Conservation (phyloP, 1,140 invertebrate species). For the Panagrolaimus sp. region DNA sequence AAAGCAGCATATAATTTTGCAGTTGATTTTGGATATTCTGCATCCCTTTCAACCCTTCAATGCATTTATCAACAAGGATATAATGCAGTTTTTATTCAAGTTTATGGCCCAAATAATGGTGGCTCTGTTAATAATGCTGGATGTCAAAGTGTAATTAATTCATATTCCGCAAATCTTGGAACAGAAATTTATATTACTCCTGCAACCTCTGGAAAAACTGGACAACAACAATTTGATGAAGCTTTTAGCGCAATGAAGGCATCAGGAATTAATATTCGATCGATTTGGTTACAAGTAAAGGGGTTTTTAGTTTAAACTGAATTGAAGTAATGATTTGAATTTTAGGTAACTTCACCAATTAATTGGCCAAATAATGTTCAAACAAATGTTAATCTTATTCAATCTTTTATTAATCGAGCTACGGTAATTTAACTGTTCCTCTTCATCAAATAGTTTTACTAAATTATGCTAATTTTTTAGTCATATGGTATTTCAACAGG, state of each 20-base stretch:
- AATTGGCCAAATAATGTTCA: slow-evolving; percentile 18
- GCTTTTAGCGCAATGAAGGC: background rate
- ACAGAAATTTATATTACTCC: slow-evolving; percentile 24
- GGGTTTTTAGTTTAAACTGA: no score
- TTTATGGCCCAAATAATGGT: background rate
- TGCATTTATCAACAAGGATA: slow-evolving; percentile 16
- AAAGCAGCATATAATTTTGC: background rate
- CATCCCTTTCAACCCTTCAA: background rate
- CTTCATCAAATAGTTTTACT: background rate
- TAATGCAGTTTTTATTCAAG: slow-evolving; percentile 4
- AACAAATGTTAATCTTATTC: slow-evolving; percentile 21
- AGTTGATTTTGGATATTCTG: background rate
- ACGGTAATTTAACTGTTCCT: background rate
- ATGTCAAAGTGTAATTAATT: background rate
- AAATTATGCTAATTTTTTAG: slow-evolving; percentile 20
- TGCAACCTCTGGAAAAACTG: background rate
- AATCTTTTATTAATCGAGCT: slow-evolving; percentile 16
- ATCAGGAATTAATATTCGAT: slow-evolving; percentile 18
- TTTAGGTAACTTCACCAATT: slow-evolving; percentile 9
- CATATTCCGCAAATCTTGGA: slow-evolving; percentile 12
- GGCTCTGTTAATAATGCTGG: background rate
- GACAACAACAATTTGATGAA: slow-evolving; percentile 20
- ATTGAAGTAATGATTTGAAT: no score
- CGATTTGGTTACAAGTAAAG: slow-evolving; percentile 16
- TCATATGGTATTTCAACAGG: slow-evolving; percentile 32